Conservation (phyloP, 2,888 invertebrate species). For the Theretra japonica region DNA sequence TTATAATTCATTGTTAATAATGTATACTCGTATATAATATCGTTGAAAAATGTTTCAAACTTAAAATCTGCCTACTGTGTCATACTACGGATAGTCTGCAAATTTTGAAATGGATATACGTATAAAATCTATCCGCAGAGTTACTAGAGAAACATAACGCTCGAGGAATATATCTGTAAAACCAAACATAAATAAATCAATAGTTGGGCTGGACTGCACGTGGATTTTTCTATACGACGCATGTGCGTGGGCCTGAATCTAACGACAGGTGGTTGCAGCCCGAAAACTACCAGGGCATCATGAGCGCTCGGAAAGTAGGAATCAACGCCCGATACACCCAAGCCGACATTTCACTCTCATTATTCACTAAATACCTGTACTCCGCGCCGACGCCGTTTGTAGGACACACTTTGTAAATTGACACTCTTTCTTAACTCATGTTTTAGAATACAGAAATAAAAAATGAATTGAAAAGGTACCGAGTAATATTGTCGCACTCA, state of each 20-base stretch:
- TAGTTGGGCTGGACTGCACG: background rate
- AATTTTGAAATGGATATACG: background rate
- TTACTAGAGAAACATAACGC: background rate
- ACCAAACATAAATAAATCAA: slow-evolving; percentile 12
- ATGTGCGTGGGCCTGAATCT: background rate
- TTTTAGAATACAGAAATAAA: too few relatives aligned
- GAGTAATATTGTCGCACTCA: too few relatives aligned
- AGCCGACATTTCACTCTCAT: background rate
- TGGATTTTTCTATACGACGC: background rate
- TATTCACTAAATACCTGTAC: background rate
- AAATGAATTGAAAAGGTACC: too few relatives aligned
- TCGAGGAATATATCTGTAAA: background rate
- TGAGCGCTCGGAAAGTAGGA: background rate
- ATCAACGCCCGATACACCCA: background rate
- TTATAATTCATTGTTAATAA: too few relatives aligned
- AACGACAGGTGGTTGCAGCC: background rate
- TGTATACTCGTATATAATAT: background rate
- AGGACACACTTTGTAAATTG: background rate
- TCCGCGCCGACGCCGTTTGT: background rate
- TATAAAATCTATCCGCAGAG: background rate
- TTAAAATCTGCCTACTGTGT: background rate
- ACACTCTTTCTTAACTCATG: too few relatives aligned
- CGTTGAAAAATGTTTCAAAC: background rate
- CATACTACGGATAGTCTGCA: background rate
- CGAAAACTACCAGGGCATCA: background rate